Evolutionary conservation across 2,888 invertebrate genomes (phyloP).

Genomic region (Adineta ricciae): DNA sequence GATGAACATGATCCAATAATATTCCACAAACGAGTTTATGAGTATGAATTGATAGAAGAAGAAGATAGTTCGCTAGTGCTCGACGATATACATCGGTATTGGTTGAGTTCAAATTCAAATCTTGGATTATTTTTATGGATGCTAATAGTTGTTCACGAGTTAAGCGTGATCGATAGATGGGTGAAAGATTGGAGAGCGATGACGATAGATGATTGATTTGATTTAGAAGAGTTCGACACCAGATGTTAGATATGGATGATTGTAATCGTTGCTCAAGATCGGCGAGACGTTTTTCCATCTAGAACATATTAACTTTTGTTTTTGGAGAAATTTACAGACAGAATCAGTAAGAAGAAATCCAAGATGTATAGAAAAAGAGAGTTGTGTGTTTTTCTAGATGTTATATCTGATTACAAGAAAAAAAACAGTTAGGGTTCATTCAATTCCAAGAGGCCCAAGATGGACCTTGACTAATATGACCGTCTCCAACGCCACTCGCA

Average conservation of each 20-base stretch:
- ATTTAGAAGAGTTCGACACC: not conserved
- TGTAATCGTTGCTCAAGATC: not conserved
- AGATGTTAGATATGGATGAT: not conserved
- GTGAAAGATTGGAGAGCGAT: not conserved
- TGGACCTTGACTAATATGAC: not conserved
- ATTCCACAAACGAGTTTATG: slow-evolving; percentile 5
- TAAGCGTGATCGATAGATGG: not conserved
- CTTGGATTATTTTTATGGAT: not conserved
- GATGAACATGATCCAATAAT: not conserved
- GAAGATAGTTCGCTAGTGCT: not conserved
- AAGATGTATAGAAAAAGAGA: not conserved
- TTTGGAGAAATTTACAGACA: not conserved
- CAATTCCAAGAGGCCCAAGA: not conserved
- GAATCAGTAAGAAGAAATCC: not conserved
- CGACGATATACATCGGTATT: not conserved
- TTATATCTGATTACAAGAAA: not conserved
- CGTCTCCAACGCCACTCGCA: not conserved
- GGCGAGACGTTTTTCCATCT: not conserved
- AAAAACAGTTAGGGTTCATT: not conserved
- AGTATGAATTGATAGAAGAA: not conserved
- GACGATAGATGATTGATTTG: not conserved
- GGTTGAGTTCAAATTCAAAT: not conserved
- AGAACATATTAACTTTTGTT: not conserved
- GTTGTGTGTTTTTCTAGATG: not conserved
- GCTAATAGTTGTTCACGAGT: not conserved